Percentiles rank a stretch among this genome's conserved stretches.
Conservation (phyloP, 1,140 invertebrate genomes). For the Diorhabda elongata region DNA sequence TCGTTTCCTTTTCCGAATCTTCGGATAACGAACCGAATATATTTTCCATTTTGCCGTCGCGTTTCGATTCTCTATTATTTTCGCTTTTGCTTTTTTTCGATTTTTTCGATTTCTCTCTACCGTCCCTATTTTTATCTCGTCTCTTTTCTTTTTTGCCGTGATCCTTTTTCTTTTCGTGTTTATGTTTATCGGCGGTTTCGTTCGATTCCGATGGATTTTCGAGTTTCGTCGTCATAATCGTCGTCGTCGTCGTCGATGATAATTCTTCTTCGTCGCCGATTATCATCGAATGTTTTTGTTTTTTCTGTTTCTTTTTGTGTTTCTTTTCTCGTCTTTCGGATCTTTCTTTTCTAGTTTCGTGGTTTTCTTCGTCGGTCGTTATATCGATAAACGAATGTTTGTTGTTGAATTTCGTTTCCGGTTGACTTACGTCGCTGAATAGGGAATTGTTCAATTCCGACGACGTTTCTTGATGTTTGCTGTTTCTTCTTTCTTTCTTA, state of each 20-base stretch:
- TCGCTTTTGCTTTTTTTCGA: slow-evolving; percentile 53
- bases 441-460: slow-evolving; percentile 31
- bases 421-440: slow-evolving; percentile 29
- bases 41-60: slow-evolving; percentile 77
- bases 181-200: slow-evolving; percentile 47
- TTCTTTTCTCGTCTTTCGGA: slow-evolving; percentile 61
- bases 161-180: slow-evolving; percentile 59
- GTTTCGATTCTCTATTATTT: slow-evolving; percentile 48
- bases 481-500: slow-evolving; percentile 41
- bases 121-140: slow-evolving; percentile 63
- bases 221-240: slow-evolving; percentile 48
- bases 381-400: slow-evolving; percentile 45
- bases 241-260: slow-evolving; percentile 16
- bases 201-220: slow-evolving; percentile 45
- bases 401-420: slow-evolving; percentile 36
- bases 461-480: slow-evolving; percentile 34
- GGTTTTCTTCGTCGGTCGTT: slow-evolving; percentile 55
- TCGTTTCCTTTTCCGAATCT: slow-evolving; percentile 49
- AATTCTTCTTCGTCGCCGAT: slow-evolving; percentile 53
- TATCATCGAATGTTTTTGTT: slow-evolving; percentile 60
- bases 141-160: slow-evolving; percentile 69
- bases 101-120: slow-evolving; percentile 60
- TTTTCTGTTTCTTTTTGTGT: slow-evolving; percentile 80
- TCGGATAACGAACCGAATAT: slow-evolving; percentile 84
- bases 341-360: slow-evolving; percentile 39